Conservation (phyloP, 2,113 vertebrate genomes). For the Saimiri boliviensis region DNA sequence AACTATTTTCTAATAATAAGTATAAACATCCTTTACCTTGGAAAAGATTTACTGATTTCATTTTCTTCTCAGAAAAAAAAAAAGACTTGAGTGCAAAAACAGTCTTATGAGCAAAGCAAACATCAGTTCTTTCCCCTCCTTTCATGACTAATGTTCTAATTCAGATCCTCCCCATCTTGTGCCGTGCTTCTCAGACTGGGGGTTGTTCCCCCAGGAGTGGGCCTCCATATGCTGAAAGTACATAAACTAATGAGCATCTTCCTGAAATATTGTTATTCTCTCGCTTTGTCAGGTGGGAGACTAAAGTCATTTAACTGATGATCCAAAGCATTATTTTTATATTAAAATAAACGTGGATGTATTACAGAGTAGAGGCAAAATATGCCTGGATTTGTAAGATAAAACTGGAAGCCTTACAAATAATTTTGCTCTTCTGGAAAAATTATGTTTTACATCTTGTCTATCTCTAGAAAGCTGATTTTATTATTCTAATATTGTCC, state of each 20-base stretch:
- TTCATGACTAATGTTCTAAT: background rate
- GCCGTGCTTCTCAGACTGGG: rapidly evolving
- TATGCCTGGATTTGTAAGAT: background rate
- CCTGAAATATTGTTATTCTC: background rate
- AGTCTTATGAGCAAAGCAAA: background rate
- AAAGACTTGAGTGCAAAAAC: background rate
- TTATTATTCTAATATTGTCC: background rate
- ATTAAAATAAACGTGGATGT: background rate
- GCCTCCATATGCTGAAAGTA: background rate
- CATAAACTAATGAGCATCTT: background rate
- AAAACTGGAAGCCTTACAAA: background rate
- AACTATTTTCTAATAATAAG: background rate
- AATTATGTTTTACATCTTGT: background rate
- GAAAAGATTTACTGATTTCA: background rate
- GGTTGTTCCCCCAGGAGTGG: background rate
- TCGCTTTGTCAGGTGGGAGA: background rate
- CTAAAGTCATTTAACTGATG: background rate
- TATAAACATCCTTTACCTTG: background rate
- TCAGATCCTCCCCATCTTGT: background rate
- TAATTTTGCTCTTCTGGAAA: slow-evolving; percentile 1
- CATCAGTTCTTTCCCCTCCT: background rate
- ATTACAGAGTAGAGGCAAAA: background rate
- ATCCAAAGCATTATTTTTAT: background rate
- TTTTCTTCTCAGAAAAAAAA: background rate
- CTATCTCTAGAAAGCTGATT: background rate